A percentile compares a stretch with the other conserved stretches of the same genome.
These are phyloP conservation scores for Chloroceryle amazona DNA, from an alignment of 2,797 vertebrate species.

Conservation along the genomic window DNA sequence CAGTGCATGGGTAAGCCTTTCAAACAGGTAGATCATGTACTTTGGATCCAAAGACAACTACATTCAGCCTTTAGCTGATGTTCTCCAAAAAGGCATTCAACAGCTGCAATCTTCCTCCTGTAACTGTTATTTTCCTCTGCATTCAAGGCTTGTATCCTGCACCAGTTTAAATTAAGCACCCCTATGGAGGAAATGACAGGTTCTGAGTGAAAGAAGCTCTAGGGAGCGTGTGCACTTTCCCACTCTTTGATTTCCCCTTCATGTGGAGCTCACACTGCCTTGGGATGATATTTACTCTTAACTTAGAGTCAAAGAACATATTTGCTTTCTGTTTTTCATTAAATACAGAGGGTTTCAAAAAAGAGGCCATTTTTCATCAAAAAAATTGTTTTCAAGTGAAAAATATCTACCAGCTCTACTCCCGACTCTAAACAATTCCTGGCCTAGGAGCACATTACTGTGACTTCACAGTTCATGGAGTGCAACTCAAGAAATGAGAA, in stretches of 20 bases:
- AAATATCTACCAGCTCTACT: conserved; percentile 53
- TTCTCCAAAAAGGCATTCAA: neutral
- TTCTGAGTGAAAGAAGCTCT: conserved; percentile 60
- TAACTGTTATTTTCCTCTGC: neutral
- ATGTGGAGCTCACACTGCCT: conserved; percentile 63
- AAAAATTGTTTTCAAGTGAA: conserved; percentile 64
- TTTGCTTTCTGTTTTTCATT: conserved; percentile 70
- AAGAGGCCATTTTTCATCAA: conserved; percentile 63
- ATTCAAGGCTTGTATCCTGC: neutral
- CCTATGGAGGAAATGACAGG: conserved; percentile 55
- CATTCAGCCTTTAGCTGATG: neutral
- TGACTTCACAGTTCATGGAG: conserved; percentile 46
- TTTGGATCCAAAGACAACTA: neutral
- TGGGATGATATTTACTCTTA: conserved; percentile 65
- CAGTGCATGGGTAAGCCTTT: neutral
- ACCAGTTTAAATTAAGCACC: conserved; percentile 44
- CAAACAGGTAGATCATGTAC: neutral
- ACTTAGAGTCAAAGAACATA: conserved; percentile 55
- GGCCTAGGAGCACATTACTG: neutral
- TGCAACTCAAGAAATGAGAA: conserved; percentile 53
- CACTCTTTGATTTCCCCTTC: conserved; percentile 62
- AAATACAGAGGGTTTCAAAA: conserved; percentile 56
- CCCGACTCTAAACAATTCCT: conserved; percentile 31
- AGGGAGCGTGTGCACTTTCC: conserved; percentile 36
- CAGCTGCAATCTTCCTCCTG: neutral